A percentile compares a stretch with the other conserved stretches of the same genome.
These are phyloP conservation scores for Nannoperca obscura DNA, from an alignment of 2,797 vertebrate genomes.

Conservation along the genomic window DNA sequence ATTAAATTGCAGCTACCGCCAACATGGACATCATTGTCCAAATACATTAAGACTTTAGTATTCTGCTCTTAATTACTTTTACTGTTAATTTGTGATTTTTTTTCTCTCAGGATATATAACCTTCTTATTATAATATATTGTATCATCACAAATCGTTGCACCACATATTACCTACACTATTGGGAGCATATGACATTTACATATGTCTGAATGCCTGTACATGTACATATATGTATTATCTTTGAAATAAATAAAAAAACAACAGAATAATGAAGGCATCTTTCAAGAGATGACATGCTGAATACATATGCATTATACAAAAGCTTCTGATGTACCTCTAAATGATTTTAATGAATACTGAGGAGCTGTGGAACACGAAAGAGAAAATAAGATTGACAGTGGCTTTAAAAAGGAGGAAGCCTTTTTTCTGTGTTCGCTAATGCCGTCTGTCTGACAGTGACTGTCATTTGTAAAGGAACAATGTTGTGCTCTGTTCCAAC, in stretches of 20 bases:
- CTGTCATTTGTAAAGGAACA: slow-evolving; percentile 86
- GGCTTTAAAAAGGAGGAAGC: slow-evolving; percentile 80
- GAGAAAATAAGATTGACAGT: slow-evolving; percentile 83
- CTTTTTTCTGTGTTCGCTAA: slow-evolving; percentile 78
- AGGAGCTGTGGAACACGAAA: slow-evolving; percentile 80
- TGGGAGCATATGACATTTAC: slow-evolving; percentile 57
- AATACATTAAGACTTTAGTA: slow-evolving; percentile 54
- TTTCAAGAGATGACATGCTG: slow-evolving; percentile 81
- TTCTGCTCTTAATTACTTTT: slow-evolving; percentile 49
- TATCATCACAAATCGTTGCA: slow-evolving; percentile 55
- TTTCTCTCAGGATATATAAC: slow-evolving; percentile 17
- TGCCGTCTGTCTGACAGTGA: slow-evolving; percentile 83
- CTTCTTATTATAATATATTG: slow-evolving; percentile 23
- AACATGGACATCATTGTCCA: slow-evolving; percentile 60
- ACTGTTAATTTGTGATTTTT: slow-evolving; percentile 42
- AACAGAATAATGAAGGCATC: slow-evolving; percentile 79
- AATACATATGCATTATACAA: slow-evolving; percentile 82
- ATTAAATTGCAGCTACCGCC: slow-evolving; percentile 62
- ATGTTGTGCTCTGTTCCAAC: slow-evolving; percentile 79
- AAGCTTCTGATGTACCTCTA: slow-evolving; percentile 83
- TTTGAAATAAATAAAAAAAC: slow-evolving; percentile 62
- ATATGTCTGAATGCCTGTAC: slow-evolving; percentile 65
- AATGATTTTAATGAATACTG: slow-evolving; percentile 86
- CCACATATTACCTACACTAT: slow-evolving; percentile 19
- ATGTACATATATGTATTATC: slow-evolving; percentile 59